These are phyloP conservation scores for Macrotis lagotis DNA, from an alignment of 2,113 vertebrate species.

Conservation along the genomic window DNA sequence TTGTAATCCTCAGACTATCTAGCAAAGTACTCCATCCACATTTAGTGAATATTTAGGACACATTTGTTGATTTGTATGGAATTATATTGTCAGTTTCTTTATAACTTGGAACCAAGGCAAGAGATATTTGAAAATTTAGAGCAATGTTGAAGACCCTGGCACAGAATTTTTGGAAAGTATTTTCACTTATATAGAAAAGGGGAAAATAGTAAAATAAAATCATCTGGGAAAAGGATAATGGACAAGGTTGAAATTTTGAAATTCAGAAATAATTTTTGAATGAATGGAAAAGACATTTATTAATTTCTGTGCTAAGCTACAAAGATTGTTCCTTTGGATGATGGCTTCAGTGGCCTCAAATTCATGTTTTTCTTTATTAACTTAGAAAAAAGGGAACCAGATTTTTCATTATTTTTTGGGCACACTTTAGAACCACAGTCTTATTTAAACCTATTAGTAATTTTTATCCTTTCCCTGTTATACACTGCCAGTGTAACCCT, in stretches of 20 bases:
- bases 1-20: neutral
- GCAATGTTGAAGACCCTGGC: neutral
- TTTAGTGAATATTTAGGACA: neutral
- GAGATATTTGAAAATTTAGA: neutral
- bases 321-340: neutral
- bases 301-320: neutral
- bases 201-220: neutral
- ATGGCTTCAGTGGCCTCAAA: neutral
- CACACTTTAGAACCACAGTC: neutral
- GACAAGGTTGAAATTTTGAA: neutral
- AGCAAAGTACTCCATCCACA: neutral
- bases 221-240: neutral
- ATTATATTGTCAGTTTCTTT: neutral
- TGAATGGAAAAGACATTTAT: neutral
- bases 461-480: neutral
- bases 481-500: neutral
- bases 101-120: neutral
- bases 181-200: neutral
- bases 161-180: neutral
- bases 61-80: neutral
- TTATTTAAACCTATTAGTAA: constrained; percentile 27
- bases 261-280: neutral
- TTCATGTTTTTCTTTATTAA: neutral
- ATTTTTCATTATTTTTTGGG: neutral
- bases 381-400: neutral